Evolutionary conservation across 1,140 invertebrate species (phyloP).

Genomic region (Dendrolimus kikuchii): DNA sequence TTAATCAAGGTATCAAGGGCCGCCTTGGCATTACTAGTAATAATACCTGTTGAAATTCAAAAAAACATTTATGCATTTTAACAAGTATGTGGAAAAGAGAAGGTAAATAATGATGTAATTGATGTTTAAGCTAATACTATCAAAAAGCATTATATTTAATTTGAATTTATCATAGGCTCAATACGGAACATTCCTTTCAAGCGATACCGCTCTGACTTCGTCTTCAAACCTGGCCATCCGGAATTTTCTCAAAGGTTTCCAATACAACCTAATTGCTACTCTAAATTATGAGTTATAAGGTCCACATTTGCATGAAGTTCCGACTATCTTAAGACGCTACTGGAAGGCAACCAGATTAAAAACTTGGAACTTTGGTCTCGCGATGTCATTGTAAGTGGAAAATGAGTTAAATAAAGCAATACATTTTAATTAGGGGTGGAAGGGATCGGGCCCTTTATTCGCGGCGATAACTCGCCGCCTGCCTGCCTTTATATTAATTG

Average conservation of each 20-base stretch:
- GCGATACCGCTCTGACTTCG: conserved; percentile 37
- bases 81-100: no score
- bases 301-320: conserved; percentile 9
- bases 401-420: conserved; percentile 72
- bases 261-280: conserved; percentile 17
- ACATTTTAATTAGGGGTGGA: conserved; percentile 70
- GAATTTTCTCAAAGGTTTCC: conserved; percentile 31
- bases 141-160: no score
- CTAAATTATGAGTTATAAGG: conserved; percentile 5
- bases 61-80: no score
- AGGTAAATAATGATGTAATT: no score
- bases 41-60: no score
- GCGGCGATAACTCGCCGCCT: conserved; percentile 55
- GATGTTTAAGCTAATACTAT: no score
- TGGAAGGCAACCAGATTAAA: conserved; percentile 61
- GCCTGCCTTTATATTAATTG: conserved; percentile 59
- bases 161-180: no score
- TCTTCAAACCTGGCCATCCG: conserved; percentile 44
- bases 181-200: conserved; percentile 4
- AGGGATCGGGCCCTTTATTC: conserved; percentile 65
- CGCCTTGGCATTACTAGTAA: no score
- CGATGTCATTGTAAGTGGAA: conserved; percentile 68
- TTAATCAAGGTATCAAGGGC: no score
- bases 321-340: conserved; percentile 40
- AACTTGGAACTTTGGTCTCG: conserved; percentile 63